Evolutionary conservation across 2,888 invertebrate species (phyloP).

Genomic region (Actias luna): DNA sequence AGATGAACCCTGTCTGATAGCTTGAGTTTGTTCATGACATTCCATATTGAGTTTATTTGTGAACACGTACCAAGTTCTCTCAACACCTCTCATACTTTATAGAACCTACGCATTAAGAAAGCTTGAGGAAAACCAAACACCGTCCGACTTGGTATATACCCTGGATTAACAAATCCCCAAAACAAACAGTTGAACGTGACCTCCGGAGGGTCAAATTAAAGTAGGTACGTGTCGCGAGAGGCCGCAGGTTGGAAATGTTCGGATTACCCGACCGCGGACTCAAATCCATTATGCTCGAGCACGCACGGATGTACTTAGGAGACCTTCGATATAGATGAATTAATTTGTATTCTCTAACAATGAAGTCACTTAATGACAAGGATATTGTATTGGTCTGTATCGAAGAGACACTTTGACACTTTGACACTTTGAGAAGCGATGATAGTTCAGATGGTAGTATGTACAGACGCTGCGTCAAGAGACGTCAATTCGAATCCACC

Average conservation of each 20-base stretch:
- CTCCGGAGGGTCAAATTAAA: constrained; percentile 6
- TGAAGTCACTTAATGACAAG: no score
- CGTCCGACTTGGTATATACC: not conserved
- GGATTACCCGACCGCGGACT: not conserved
- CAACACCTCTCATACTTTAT: not conserved
- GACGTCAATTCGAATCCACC: no score
- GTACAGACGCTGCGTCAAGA: no score
- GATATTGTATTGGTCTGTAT: no score
- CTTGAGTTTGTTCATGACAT: not conserved
- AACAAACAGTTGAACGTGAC: constrained; percentile 19
- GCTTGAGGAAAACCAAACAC: constrained; percentile 1
- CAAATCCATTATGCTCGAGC: constrained; percentile 4
- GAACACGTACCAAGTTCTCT: not conserved
- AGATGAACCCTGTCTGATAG: not conserved
- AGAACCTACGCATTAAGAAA: not conserved
- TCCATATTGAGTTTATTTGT: not conserved
- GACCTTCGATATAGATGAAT: not conserved
- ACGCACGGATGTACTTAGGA: not conserved
- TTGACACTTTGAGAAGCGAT: no score
- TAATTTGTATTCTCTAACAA: no score
- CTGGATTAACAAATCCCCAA: constrained; percentile 8
- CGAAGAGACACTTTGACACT: no score
- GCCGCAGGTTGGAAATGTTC: not conserved
- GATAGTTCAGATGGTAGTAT: no score
- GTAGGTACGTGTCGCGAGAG: constrained; percentile 4